Evolutionary conservation across 2,888 invertebrate species (phyloP).

Genomic region (Morinoia aosen): DNA sequence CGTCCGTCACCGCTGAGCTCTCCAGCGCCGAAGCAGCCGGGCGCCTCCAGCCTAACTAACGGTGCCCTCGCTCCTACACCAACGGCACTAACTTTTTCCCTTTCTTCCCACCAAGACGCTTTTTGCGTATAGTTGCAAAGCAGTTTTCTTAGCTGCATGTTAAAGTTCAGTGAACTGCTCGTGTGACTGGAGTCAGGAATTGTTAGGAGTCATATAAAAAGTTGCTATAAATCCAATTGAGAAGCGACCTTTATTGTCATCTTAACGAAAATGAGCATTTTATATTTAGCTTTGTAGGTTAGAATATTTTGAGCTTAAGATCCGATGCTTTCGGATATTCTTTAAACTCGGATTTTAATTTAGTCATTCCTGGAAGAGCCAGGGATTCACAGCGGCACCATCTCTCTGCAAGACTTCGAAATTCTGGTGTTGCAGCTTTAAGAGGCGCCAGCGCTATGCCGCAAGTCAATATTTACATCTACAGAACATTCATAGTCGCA

Average conservation of each 20-base stretch:
- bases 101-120: neutral
- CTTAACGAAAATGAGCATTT: neutral
- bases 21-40: neutral
- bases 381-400: too few species aligned
- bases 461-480: too few species aligned
- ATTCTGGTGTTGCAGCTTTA: too few species aligned
- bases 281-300: neutral
- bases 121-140: neutral
- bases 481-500: too few species aligned
- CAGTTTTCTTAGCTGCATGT: neutral
- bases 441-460: too few species aligned
- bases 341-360: neutral
- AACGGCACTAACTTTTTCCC: neutral
- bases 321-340: too few species aligned
- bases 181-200: neutral
- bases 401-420: too few species aligned
- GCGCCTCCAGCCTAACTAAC: neutral
- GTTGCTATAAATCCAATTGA: neutral
- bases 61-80: constrained; percentile 1
- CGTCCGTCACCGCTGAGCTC: neutral
- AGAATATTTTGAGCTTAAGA: too few species aligned
- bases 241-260: neutral
- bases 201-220: neutral
- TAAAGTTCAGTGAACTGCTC: neutral
- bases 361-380: too few species aligned